phyloP scores from a whole-genome alignment of 92 coral and sea anemone species.

The Epizoanthus stellaris region DNA sequence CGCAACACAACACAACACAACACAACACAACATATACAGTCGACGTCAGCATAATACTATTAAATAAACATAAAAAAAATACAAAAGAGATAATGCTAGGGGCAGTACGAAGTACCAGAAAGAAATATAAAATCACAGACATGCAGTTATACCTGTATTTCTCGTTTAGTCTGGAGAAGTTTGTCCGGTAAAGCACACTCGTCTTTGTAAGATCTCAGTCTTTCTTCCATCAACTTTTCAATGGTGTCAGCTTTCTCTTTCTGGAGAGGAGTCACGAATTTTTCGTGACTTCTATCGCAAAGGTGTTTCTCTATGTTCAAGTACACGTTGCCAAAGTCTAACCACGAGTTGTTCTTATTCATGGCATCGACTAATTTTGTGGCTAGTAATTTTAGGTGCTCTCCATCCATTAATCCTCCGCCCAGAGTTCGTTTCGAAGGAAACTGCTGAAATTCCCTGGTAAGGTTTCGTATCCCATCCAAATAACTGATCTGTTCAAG shows the following conservation, averaged over 20 bases:
- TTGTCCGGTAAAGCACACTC: slow-evolving; percentile 56
- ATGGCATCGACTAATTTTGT: slow-evolving; percentile 39
- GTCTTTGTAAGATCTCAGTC: slow-evolving; percentile 31
- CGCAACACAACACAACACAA: no score
- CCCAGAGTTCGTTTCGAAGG: slow-evolving; percentile 48
- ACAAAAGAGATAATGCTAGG: no score
- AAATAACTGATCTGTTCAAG: slow-evolving; percentile 41
- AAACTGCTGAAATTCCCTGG: slow-evolving; percentile 21
- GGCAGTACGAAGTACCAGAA: no score
- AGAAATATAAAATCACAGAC: no score
- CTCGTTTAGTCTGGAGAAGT: slow-evolving; percentile 19
- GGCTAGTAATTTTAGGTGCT: slow-evolving; percentile 51
- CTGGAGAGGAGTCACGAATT: slow-evolving; percentile 30
- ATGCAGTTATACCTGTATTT: slow-evolving; percentile 13
- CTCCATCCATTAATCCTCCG: slow-evolving; percentile 61
- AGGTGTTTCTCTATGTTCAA: slow-evolving; percentile 55
- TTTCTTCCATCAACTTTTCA: slow-evolving; percentile 6
- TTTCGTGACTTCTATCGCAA: slow-evolving; percentile 45
- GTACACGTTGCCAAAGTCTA: slow-evolving; percentile 58
- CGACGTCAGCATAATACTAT: no score
- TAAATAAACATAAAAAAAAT: no score
- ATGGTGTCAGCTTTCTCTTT: slow-evolving; percentile 30
- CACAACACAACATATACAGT: no score
- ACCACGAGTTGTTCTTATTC: slow-evolving; percentile 41
- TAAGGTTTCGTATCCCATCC: slow-evolving; percentile 23